Percentiles rank a stretch among this genome's conserved stretches.
These are phyloP conservation scores for Solenodon paradoxus DNA, from an alignment of 2,113 vertebrate genomes.

Conservation along the genomic window DNA sequence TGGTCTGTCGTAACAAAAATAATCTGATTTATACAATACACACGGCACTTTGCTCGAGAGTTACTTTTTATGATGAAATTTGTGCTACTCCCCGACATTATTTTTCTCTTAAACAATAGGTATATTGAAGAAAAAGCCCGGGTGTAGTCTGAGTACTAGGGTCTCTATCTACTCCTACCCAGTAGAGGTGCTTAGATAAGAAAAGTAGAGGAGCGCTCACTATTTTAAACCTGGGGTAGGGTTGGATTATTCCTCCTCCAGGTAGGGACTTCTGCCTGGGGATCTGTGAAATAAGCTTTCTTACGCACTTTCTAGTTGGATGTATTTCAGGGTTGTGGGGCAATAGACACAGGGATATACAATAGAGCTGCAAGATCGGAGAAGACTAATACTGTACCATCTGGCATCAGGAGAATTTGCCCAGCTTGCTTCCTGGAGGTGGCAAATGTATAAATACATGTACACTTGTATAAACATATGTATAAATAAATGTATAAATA, in stretches of 20 bases:
- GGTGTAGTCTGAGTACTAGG: background rate
- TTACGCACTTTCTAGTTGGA: background rate
- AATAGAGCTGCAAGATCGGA: background rate
- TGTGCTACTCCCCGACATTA: background rate
- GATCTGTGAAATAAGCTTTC: background rate
- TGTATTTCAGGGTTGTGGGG: background rate
- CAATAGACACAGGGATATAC: background rate
- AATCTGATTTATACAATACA: background rate
- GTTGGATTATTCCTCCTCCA: background rate
- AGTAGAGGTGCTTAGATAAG: background rate
- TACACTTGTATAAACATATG: no score
- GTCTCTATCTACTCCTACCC: background rate
- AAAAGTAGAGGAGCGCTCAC: background rate
- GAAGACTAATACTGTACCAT: background rate
- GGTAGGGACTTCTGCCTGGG: background rate
- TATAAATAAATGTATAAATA: slow-evolving; percentile 33
- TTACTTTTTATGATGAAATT: background rate
- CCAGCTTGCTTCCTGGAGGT: slow-evolving; percentile 30
- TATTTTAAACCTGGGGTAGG: background rate
- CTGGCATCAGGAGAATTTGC: background rate
- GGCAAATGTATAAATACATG: slow-evolving; percentile 39
- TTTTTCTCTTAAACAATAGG: slow-evolving; percentile 4
- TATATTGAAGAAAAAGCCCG: background rate
- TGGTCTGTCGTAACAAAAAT: background rate
- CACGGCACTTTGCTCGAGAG: background rate